phyloP scores from a whole-genome alignment of 2,113 vertebrate species.

The Platichthys flesus region DNA sequence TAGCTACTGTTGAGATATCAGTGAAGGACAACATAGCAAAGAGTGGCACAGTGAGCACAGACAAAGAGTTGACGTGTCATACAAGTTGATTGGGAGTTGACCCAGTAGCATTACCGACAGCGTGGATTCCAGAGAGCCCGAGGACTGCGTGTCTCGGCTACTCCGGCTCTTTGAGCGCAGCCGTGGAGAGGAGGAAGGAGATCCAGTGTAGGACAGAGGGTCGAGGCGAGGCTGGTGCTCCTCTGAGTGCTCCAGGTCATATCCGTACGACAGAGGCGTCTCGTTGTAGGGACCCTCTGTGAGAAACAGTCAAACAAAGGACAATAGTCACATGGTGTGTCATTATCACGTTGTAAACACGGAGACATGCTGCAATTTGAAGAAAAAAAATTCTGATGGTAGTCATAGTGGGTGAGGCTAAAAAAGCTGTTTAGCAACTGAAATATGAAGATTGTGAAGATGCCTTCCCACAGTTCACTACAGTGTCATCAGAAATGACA shows the following conservation, averaged over 20 bases:
- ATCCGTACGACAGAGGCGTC: constrained; percentile 83
- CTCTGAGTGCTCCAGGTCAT: constrained; percentile 85
- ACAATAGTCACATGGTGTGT: constrained; percentile 55
- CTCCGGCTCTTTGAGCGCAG: constrained; percentile 88
- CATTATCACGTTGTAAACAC: constrained; percentile 24
- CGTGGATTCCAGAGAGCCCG: constrained; percentile 87
- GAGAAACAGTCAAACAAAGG: constrained; percentile 50
- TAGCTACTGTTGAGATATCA: constrained; percentile 10
- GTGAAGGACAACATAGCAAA: constrained; percentile 15
- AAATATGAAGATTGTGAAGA: neutral
- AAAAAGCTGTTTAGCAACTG: no score
- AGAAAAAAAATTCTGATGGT: neutral
- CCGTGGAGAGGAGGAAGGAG: constrained; percentile 87
- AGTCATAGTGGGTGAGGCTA: neutral
- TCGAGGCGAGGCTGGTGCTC: constrained; percentile 85
- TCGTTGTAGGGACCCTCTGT: constrained; percentile 85
- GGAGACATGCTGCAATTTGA: neutral
- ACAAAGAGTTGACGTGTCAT: neutral
- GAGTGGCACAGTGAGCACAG: neutral
- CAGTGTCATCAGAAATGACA: neutral
- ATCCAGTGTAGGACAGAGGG: constrained; percentile 87
- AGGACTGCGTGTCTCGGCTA: constrained; percentile 84
- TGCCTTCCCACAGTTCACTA: neutral
- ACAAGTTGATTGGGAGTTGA: constrained; percentile 4
- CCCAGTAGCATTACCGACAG: constrained; percentile 82